A percentile compares a stretch with the other conserved stretches of the same genome.
Evolutionary conservation across 2,888 invertebrate species (phyloP).

Genomic region (Acrocera orbiculus): DNA sequence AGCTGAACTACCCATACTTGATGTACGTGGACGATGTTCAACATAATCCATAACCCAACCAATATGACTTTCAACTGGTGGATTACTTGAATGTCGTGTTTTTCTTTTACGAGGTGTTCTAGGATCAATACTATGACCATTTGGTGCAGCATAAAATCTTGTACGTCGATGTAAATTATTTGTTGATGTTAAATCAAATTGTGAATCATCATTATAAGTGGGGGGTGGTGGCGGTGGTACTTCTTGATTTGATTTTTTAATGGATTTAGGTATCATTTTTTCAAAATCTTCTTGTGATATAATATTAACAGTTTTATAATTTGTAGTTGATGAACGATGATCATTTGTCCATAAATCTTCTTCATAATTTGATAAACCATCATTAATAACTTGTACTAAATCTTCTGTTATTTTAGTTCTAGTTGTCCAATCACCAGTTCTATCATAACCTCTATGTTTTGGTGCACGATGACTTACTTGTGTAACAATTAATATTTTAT

Average conservation of each 20-base stretch:
- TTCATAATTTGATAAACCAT: slow-evolving; percentile 92
- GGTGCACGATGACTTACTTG: slow-evolving; percentile 50
- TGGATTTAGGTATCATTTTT: slow-evolving; percentile 48
- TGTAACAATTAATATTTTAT: slow-evolving; percentile 87
- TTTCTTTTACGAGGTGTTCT: slow-evolving; percentile 67
- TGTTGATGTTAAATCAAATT: slow-evolving; percentile 6
- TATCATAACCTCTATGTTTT: slow-evolving; percentile 79
- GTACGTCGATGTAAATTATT: slow-evolving; percentile 35
- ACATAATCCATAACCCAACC: slow-evolving; percentile 95
- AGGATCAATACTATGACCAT: slow-evolving; percentile 47
- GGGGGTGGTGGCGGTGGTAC: slow-evolving; percentile 71
- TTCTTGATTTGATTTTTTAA: slow-evolving; percentile 49
- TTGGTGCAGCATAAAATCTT: slow-evolving; percentile 88
- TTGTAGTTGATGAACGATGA: slow-evolving; percentile 35
- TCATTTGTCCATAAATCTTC: slow-evolving; percentile 71
- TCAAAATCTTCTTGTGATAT: slow-evolving; percentile 80
- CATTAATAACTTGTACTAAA: slow-evolving; percentile 85
- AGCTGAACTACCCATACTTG: slow-evolving; percentile 63
- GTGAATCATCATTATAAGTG: slow-evolving; percentile 22
- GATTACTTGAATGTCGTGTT: slow-evolving; percentile 82
- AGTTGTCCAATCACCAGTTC: slow-evolving; percentile 76
- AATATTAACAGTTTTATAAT: slow-evolving; percentile 72
- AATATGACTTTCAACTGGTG: slow-evolving; percentile 85
- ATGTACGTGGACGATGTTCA: slow-evolving; percentile 63
- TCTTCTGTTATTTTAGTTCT: slow-evolving; percentile 91